These are phyloP conservation scores for Cheirogaleus major DNA, from an alignment of 2,797 vertebrate genomes.

Conservation along the genomic window DNA sequence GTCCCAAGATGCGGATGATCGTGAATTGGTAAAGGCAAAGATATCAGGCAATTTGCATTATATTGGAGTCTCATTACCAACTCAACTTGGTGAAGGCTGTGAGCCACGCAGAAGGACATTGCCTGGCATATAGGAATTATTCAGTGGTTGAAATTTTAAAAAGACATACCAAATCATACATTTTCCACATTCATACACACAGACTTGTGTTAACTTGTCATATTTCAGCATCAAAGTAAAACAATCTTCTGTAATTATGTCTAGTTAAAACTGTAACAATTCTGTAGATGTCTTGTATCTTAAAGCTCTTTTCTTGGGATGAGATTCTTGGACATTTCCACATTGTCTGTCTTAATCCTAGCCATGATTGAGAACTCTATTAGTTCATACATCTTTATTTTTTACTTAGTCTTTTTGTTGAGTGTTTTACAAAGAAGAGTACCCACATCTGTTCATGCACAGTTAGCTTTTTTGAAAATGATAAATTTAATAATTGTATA, in stretches of 20 bases:
- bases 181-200: neutral
- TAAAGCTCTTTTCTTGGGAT: neutral
- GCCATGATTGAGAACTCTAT: neutral
- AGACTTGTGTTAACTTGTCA: neutral
- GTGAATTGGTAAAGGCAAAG: neutral
- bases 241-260: neutral
- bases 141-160: neutral
- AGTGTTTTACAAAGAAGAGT: neutral
- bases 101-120: neutral
- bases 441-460: neutral
- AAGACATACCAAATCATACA: neutral
- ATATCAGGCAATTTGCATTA: neutral
- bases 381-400: neutral
- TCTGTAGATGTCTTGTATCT: neutral
- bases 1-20: neutral
- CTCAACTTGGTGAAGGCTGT: neutral
- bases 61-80: neutral
- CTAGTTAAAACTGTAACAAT: neutral
- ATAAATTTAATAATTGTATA: neutral
- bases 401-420: neutral
- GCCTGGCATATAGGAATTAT: neutral
- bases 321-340: neutral
- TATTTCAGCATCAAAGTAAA: constrained; percentile 4
- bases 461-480: neutral
- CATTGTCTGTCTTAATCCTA: neutral